Percentiles rank a stretch among this genome's conserved stretches.
Conservation (phyloP, 1,140 invertebrate species). For the Panonychus citri region DNA sequence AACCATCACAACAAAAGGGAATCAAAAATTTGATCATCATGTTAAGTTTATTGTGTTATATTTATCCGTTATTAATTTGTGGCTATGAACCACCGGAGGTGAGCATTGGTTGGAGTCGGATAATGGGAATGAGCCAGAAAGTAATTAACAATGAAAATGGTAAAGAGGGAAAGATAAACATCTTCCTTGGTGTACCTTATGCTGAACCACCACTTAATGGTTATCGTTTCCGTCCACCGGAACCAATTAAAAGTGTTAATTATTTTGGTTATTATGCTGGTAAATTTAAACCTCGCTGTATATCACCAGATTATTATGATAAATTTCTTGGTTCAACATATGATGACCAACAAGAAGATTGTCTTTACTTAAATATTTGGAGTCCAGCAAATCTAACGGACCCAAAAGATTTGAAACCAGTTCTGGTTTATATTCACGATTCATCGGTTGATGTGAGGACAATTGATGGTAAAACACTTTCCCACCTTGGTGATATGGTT, state of each 20-base stretch:
- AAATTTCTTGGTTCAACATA: background rate
- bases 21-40: no score
- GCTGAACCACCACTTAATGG: background rate
- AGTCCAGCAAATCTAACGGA: background rate
- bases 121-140: background rate
- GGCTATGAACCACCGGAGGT: background rate
- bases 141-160: background rate
- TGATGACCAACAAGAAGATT: background rate
- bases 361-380: constrained; percentile 21
- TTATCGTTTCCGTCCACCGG: background rate
- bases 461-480: constrained; percentile 35
- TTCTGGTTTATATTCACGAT: background rate
- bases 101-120: background rate
- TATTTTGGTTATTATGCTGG: background rate
- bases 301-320: background rate
- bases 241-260: background rate
- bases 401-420: background rate
- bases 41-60: no score
- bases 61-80: background rate
- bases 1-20: no score
- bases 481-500: constrained; percentile 37
- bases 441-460: background rate
- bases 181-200: background rate
- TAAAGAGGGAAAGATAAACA: background rate
- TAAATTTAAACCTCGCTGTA: background rate